Conservation (phyloP, 2,888 invertebrate genomes). For the Nymphalis urticae region DNA sequence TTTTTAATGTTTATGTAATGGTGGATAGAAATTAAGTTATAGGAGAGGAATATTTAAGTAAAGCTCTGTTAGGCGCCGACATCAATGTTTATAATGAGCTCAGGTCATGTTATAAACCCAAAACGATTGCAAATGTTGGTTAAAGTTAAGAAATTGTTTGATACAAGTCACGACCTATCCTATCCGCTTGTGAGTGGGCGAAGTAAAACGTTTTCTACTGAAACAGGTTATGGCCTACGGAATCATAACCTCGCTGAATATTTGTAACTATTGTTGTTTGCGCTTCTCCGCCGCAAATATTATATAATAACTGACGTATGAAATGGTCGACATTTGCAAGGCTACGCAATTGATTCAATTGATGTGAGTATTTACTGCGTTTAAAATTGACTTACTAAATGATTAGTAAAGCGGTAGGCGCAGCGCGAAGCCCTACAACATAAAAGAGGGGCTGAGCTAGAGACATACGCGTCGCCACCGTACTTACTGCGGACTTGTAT, state of each 20-base stretch:
- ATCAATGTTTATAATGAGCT: not conserved
- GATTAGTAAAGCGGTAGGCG: conserved; percentile 43
- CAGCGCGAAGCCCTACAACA: conserved; percentile 48
- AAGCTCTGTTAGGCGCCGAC: not conserved
- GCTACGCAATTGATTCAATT: conserved; percentile 29
- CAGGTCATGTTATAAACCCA: conserved; percentile 3
- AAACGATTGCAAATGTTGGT: conserved; percentile 29
- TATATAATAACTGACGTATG: conserved; percentile 11
- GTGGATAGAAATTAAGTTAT: not conserved
- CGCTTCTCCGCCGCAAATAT: not conserved
- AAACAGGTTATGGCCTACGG: conserved; percentile 32
- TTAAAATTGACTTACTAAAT: conserved; percentile 44
- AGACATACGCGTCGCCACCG: conserved; percentile 46
- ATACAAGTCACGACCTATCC: conserved; percentile 38
- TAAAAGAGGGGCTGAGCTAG: conserved; percentile 46
- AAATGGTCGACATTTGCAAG: not conserved
- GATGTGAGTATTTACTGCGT: conserved; percentile 29
- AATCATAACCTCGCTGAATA: conserved; percentile 24
- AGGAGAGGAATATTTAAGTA: not conserved
- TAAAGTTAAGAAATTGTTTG: conserved; percentile 35
- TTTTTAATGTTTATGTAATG: not conserved
- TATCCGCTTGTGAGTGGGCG: conserved; percentile 29
- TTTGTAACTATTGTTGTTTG: conserved; percentile 6
- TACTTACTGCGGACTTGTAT: conserved; percentile 46
- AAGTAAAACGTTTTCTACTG: conserved; percentile 28